These are phyloP conservation scores for Aleiodes leptofemur DNA, from an alignment of 2,888 invertebrate species.

Conservation along the genomic window DNA sequence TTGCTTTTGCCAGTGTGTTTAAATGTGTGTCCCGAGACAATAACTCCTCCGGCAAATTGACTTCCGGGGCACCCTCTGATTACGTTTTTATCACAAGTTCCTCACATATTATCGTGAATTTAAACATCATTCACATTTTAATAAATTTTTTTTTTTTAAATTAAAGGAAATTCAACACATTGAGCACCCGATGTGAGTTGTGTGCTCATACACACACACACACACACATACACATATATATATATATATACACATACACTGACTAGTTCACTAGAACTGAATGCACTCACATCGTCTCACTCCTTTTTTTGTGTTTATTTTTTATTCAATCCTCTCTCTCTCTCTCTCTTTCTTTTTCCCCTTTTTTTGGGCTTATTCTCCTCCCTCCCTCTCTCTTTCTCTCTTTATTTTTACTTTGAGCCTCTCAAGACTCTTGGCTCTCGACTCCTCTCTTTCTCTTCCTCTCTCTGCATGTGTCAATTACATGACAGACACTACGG, in stretches of 20 bases:
- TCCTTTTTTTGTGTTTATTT: conserved; percentile 32
- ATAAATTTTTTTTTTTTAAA: neutral
- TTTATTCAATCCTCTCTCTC: neutral
- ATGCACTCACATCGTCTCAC: conserved; percentile 38
- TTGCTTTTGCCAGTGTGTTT: conserved; percentile 23
- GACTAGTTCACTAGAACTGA: conserved; percentile 34
- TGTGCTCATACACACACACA: neutral
- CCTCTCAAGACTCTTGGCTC: conserved; percentile 3
- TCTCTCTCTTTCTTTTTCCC: no score
- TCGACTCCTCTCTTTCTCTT: no score
- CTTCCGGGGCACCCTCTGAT: conserved; percentile 53
- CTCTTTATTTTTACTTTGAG: conserved; percentile 10
- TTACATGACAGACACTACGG: conserved; percentile 61
- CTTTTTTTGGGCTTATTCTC: conserved; percentile 6
- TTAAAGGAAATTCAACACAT: neutral
- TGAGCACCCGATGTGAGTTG: conserved; percentile 48
- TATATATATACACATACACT: conserved; percentile 22
- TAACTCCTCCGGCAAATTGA: conserved; percentile 61
- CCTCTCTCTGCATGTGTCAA: conserved; percentile 37
- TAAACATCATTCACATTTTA: neutral
- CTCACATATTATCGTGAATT: conserved; percentile 36
- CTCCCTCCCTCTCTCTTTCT: neutral
- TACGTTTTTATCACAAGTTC: conserved; percentile 40
- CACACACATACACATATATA: no score
- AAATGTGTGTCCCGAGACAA: conserved; percentile 66